Conservation (phyloP, 2,113 vertebrate species). For the Penelope pileata region DNA sequence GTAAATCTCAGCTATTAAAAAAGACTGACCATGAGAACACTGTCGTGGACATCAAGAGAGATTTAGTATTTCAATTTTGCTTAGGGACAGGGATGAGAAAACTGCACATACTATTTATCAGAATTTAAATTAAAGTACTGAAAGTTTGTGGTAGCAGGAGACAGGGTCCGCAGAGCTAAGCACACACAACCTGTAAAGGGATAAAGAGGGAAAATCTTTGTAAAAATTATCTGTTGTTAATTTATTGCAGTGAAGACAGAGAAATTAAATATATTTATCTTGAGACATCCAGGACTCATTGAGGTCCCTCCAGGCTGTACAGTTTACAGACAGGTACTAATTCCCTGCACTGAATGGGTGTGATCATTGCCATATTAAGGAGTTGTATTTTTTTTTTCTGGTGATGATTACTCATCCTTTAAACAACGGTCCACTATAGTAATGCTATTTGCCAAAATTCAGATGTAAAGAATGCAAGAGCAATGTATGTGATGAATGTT, state of each 20-base stretch:
- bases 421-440: neutral
- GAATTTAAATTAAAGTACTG: neutral
- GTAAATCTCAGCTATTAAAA: neutral
- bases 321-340: neutral
- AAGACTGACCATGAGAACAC: neutral
- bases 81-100: neutral
- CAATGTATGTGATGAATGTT: neutral
- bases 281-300: neutral
- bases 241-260: neutral
- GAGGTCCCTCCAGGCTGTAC: neutral
- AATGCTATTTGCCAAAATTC: neutral
- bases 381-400: neutral
- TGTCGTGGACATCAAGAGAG: neutral
- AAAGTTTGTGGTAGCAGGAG: neutral
- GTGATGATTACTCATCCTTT: neutral
- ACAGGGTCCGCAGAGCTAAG: neutral
- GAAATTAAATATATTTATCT: slow-evolving; percentile 13
- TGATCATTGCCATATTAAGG: neutral
- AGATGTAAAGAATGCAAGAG: neutral
- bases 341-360: neutral
- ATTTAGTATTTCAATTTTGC: neutral
- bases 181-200: neutral
- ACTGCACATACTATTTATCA: neutral
- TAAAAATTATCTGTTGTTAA: neutral
- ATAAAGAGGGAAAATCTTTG: neutral